Conservation (phyloP, 2,888 invertebrate species). For the Cotesia congregata region DNA sequence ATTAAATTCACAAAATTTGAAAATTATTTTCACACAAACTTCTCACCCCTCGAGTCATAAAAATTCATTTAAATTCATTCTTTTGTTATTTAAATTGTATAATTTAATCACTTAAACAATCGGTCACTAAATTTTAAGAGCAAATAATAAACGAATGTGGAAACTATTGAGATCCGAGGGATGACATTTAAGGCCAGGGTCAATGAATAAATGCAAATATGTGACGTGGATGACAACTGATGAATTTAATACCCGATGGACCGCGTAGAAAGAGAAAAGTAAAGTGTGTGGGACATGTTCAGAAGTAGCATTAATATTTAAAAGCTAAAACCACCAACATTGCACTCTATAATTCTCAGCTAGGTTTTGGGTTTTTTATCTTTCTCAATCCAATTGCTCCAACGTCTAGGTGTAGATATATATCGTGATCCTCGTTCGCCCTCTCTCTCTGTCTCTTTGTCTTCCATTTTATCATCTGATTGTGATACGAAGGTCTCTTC, state of each 20-base stretch:
- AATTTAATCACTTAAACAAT: neutral
- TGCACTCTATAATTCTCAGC: neutral
- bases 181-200: neutral
- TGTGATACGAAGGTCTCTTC: conserved; percentile 32
- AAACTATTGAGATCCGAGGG: neutral
- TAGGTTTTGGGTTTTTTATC: conserved; percentile 37
- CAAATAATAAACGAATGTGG: neutral
- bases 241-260: neutral
- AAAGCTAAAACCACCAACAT: conserved; percentile 54
- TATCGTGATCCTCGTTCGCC: neutral
- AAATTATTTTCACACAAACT: too few relatives aligned
- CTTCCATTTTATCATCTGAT: conserved; percentile 35
- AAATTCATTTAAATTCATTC: neutral
- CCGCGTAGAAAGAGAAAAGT: conserved; percentile 45
- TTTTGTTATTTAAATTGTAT: neutral
- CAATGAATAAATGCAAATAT: conserved; percentile 44
- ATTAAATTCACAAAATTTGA: too few relatives aligned
- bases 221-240: conserved; percentile 11
- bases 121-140: neutral
- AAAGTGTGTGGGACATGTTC: conserved; percentile 60
- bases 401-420: neutral
- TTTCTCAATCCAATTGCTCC: conserved; percentile 32
- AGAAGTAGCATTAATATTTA: conserved; percentile 66
- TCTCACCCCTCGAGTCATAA: neutral
- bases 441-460: conserved; percentile 39